Conservation (phyloP, 2,797 vertebrate genomes). For the Lophotriccus pileatus region DNA sequence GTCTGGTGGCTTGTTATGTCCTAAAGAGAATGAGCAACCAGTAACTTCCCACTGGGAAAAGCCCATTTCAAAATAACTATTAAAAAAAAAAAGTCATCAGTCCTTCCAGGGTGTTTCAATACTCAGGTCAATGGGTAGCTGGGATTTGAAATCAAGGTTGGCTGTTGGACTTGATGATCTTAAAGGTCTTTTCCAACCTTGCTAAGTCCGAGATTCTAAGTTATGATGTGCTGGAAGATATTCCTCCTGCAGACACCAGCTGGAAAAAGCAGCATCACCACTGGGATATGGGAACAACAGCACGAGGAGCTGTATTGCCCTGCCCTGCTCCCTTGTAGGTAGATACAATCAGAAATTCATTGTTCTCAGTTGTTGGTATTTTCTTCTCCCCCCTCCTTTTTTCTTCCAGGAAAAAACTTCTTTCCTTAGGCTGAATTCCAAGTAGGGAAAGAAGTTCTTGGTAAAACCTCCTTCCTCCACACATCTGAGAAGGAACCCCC, state of each 20-base stretch:
- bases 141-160: not conserved
- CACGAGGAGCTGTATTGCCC: rapidly evolving
- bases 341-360: not conserved
- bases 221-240: not conserved
- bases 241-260: not conserved
- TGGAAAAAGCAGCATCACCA: not conserved
- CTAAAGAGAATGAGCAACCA: not conserved
- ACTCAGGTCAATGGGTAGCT: not conserved
- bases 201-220: not conserved
- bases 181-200: not conserved
- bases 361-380: not conserved
- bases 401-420: not conserved
- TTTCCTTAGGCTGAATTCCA: not conserved
- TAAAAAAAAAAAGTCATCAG: too few species aligned
- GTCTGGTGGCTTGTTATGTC: not conserved
- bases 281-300: rapidly evolving
- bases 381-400: not conserved
- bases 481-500: not conserved
- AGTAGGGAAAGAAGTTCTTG: not conserved
- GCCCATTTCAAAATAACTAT: not conserved
- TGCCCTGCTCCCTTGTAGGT: not conserved
- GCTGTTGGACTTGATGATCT: not conserved
- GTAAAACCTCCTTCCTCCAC: not conserved
- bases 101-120: not conserved
- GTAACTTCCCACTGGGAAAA: not conserved